phyloP scores from a whole-genome alignment of 2,888 invertebrate species.

The Acanthosepion pharaonis region DNA sequence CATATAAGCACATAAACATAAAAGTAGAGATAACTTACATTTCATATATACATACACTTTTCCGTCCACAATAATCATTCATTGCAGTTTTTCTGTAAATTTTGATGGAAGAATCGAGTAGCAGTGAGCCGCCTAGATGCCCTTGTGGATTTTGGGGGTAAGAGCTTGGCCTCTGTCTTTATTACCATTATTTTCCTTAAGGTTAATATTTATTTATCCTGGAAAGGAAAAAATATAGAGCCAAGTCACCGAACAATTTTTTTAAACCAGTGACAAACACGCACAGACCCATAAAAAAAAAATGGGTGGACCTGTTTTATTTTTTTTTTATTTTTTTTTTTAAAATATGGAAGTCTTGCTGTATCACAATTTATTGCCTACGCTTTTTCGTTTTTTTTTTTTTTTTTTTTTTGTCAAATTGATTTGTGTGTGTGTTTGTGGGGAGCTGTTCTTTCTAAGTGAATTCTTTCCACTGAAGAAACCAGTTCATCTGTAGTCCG shows the following conservation, averaged over 20 bases:
- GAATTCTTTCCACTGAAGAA: neutral
- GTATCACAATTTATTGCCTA: neutral
- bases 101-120: conserved; percentile 69
- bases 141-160: conserved; percentile 72
- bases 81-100: conserved; percentile 49
- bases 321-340: neutral
- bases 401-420: neutral
- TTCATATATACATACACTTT: conserved; percentile 1
- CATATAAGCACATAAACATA: neutral
- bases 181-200: neutral
- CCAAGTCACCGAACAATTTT: neutral
- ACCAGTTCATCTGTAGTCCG: neutral
- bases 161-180: conserved; percentile 49
- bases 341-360: neutral
- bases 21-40: neutral
- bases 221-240: neutral
- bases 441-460: neutral
- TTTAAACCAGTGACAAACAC: too few relatives aligned
- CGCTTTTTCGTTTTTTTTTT: too few relatives aligned
- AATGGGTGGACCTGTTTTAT: conserved; percentile 4
- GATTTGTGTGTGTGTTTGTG: neutral
- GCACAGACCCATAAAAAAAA: neutral
- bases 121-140: conserved; percentile 66
- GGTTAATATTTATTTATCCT: conserved; percentile 1
- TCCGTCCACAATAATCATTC: conserved; percentile 47